phyloP scores from a whole-genome alignment of 2,113 vertebrate species.

The Mystacornis crossleyi region DNA sequence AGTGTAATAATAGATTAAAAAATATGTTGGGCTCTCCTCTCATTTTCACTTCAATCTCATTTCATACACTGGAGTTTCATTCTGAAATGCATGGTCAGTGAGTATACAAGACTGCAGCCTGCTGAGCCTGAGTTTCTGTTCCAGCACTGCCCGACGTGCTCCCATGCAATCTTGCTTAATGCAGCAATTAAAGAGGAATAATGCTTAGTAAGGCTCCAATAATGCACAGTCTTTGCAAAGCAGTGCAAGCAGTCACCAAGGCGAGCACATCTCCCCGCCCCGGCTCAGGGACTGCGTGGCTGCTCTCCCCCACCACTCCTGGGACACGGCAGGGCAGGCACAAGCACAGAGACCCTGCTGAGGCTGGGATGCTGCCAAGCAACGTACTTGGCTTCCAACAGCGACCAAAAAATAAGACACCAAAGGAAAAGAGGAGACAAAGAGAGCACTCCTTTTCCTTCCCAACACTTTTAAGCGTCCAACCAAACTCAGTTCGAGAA shows the following conservation, averaged over 20 bases:
- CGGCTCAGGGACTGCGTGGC: background rate
- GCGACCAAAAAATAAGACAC: background rate
- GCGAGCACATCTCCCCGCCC: background rate
- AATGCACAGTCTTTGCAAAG: background rate
- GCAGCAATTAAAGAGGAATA: background rate
- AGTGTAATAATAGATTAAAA: background rate
- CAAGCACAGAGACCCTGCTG: background rate
- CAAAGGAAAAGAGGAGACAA: background rate
- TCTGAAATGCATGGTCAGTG: background rate
- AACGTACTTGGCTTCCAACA: background rate
- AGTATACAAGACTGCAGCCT: background rate
- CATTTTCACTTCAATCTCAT: background rate
- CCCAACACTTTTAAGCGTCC: background rate
- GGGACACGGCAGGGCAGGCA: rapidly evolving
- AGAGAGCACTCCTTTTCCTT: background rate
- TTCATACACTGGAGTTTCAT: background rate
- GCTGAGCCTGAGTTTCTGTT: background rate
- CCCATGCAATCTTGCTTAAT: background rate
- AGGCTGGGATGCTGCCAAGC: background rate
- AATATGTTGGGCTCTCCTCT: background rate
- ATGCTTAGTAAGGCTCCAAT: background rate
- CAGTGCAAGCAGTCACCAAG: background rate
- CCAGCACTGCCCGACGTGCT: background rate
- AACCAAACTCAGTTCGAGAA: background rate
- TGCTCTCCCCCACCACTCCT: background rate